These are phyloP conservation scores for Manis crassicaudata DNA, from an alignment of 2,797 vertebrate genomes.

Conservation along the genomic window DNA sequence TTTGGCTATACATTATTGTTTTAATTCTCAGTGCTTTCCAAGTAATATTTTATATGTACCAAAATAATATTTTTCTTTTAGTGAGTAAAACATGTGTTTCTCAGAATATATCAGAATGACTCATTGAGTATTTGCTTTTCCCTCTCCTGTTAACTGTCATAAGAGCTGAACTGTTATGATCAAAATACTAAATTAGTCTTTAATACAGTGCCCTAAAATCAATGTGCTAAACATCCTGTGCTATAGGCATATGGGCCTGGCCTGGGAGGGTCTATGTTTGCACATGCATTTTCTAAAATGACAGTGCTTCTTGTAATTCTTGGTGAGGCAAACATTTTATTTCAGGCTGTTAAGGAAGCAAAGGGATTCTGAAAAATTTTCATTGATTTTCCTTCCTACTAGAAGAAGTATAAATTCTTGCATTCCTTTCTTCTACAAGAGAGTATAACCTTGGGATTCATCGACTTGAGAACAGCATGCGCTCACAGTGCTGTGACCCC, in stretches of 20 bases:
- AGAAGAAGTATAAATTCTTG: conserved; percentile 32
- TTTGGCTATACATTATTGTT: background rate
- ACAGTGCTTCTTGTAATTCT: background rate
- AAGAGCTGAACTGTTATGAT: background rate
- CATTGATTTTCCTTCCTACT: conserved; percentile 16
- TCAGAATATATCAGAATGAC: background rate
- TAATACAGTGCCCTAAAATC: background rate
- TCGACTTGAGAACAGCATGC: background rate
- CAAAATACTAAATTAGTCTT: background rate
- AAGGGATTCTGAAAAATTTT: conserved; percentile 1
- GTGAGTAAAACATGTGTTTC: background rate
- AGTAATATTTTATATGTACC: background rate
- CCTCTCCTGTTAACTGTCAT: background rate
- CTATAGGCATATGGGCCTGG: background rate
- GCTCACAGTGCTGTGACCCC: background rate
- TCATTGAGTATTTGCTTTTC: background rate
- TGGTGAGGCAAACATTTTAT: background rate
- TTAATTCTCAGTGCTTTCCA: background rate
- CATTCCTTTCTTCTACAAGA: conserved; percentile 15
- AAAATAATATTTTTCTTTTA: conserved; percentile 17
- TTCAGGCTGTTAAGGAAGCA: background rate
- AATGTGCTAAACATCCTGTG: background rate
- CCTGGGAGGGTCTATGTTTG: background rate
- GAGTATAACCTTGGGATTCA: background rate
- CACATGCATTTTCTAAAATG: background rate